Evolutionary conservation across 2,113 vertebrate genomes (phyloP).

Genomic region (Fregata magnificens): DNA sequence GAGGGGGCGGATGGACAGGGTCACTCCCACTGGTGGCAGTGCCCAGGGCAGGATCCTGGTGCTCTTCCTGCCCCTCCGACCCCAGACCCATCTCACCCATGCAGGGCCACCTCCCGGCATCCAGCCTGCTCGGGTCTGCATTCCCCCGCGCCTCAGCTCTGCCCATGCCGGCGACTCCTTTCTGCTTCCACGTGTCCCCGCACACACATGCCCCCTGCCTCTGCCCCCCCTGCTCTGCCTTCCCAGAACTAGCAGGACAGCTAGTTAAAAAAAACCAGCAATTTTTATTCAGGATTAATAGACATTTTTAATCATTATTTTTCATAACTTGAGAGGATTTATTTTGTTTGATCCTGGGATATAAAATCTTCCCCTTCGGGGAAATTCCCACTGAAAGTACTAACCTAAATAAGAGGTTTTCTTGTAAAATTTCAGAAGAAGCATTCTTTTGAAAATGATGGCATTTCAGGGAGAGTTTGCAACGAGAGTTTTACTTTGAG

Average conservation of each 20-base stretch:
- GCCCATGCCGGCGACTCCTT: accelerated
- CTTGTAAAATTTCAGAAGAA: slow-evolving; percentile 38
- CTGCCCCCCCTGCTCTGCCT: neutral
- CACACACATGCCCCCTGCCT: accelerated
- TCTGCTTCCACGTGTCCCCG: neutral
- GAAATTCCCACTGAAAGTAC: slow-evolving; percentile 10
- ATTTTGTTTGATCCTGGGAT: slow-evolving; percentile 13
- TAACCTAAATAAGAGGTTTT: neutral
- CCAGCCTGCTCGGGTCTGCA: accelerated
- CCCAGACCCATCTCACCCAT: accelerated
- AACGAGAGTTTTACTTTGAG: neutral
- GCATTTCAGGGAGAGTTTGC: neutral
- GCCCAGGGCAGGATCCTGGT: neutral
- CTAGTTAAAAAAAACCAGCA: neutral
- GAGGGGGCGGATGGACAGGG: neutral
- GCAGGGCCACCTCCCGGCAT: neutral
- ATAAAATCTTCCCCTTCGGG: slow-evolving; percentile 12
- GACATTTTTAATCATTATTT: neutral
- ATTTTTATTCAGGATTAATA: neutral
- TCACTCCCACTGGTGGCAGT: neutral
- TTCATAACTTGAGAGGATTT: slow-evolving; percentile 13
- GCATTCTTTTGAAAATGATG: slow-evolving; percentile 12
- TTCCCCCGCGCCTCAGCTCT: neutral
- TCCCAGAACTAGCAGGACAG: neutral
- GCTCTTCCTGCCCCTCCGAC: neutral